Evolutionary conservation across 2,888 invertebrate genomes (phyloP).

Genomic region (Polydrusus cervinus): DNA sequence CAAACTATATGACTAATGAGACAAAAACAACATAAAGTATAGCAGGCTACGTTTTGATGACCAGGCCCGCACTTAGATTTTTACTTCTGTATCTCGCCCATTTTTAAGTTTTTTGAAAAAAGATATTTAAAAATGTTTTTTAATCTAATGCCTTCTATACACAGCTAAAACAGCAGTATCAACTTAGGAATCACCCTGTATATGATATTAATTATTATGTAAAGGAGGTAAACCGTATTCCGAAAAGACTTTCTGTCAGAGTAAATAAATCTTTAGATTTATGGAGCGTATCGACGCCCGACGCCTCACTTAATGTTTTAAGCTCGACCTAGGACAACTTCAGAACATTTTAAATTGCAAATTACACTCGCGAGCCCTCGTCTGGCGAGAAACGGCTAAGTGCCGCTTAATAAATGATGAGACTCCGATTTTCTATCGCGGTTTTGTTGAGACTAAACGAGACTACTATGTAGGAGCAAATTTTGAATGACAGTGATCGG

Average conservation of each 20-base stretch:
- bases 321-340: conserved; percentile 36
- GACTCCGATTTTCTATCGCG: conserved; percentile 45
- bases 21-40: no score
- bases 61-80: no score
- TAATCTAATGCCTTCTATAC: no score
- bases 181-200: neutral
- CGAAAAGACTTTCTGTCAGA: neutral
- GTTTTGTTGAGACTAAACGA: conserved; percentile 14
- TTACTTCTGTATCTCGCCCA: no score
- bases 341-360: conserved; percentile 49
- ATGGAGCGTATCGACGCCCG: conserved; percentile 22
- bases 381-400: conserved; percentile 46
- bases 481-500: neutral
- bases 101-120: no score
- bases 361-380: conserved; percentile 42
- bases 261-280: conserved; percentile 18
- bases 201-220: neutral
- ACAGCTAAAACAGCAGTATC: no score
- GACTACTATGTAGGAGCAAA: conserved; percentile 15
- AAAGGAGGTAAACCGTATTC: conserved; percentile 10
- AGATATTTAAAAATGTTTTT: no score
- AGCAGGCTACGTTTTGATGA: no score
- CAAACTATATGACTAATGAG: no score
- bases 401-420: conserved; percentile 58
- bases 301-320: conserved; percentile 40